Base-by-base conservation (phyloP, 2,888 invertebrate species). In the Drosophila pseudotakahashii region DNA sequence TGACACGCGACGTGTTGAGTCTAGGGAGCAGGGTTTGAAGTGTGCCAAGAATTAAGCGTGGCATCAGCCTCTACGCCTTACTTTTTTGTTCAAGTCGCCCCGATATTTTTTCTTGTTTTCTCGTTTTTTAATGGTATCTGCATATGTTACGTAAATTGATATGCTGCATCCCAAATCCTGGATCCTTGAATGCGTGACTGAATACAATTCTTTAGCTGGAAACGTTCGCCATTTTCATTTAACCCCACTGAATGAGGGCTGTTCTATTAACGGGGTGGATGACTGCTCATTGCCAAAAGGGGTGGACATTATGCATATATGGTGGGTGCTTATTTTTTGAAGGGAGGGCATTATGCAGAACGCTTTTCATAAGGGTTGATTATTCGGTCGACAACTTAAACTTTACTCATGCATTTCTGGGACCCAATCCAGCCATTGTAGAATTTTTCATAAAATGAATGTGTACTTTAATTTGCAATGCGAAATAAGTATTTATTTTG, bases 141-240 rank as follows among this genome's bases (percentile, higher is more conserved):
- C 84, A 85, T 85, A 87, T 85, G 89, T 75, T 89, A 70, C 66
- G 84, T 89, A 87, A 89, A 74, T 76, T 79, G 79, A 85, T 85
- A 87, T 61, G 73, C 61, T 58, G 72, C 86, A 73, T 78, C 52
- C 59, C 41, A 32, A 41, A 50, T 48, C 73, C 47, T 53, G 54
- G 51, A n/a, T 42, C 66, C 44, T 53, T 54, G 51, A 6, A 14
- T 57, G 69, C 69, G 57, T 68, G 64, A 32, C 77, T 71, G 74
- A 30, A 53, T 57, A 78, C 66, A 71, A 69, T 73, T 64, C 66
- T 71, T 45, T 39, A 47, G 50, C 42, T 54, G 55, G 68, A 45
- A 78, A 74, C 74, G 75, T 71, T 73, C 88, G 88, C 84, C 84
- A 85, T 85, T 85, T 89, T 89, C 57, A 14, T 76, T 83, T 88